A percentile compares a stretch with the other conserved stretches of the same genome.
These are phyloP conservation scores for Eubasilissa splendida DNA, from an alignment of 2,888 invertebrate genomes.

Conservation along the genomic window DNA sequence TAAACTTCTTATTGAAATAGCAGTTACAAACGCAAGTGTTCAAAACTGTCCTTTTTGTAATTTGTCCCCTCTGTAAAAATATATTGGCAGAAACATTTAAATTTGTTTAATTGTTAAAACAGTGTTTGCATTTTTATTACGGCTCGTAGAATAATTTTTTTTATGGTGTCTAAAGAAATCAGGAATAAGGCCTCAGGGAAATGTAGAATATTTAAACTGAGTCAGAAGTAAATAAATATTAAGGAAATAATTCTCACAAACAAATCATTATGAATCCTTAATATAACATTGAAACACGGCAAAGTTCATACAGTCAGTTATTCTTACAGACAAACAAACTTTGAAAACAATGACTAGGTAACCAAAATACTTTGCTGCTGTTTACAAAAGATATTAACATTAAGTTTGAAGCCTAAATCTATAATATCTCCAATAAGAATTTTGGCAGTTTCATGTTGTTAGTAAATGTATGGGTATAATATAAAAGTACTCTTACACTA, in stretches of 20 bases:
- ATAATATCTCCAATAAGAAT: constrained; percentile 49
- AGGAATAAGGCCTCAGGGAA: background rate
- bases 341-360: constrained; percentile 55
- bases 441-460: constrained; percentile 57
- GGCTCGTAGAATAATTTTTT: no score
- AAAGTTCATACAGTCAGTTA: constrained; percentile 5
- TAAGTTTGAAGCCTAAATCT: constrained; percentile 51
- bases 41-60: no score
- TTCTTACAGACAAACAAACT: constrained; percentile 35
- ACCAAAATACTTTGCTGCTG: constrained; percentile 45
- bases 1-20: no score
- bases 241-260: constrained; percentile 6
- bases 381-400: constrained; percentile 38
- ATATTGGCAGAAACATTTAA: no score
- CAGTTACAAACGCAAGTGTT: no score
- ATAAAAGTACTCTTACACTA: constrained; percentile 36
- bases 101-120: no score
- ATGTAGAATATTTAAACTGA: background rate
- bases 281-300: constrained; percentile 22
- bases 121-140: no score
- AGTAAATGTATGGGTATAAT: constrained; percentile 11
- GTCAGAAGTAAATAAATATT: background rate
- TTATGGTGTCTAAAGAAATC: background rate
- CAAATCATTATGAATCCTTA: constrained; percentile 8
- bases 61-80: no score